Evolutionary conservation across 2,113 vertebrate genomes (phyloP).

Genomic region (Xiphorhynchus elegans): DNA sequence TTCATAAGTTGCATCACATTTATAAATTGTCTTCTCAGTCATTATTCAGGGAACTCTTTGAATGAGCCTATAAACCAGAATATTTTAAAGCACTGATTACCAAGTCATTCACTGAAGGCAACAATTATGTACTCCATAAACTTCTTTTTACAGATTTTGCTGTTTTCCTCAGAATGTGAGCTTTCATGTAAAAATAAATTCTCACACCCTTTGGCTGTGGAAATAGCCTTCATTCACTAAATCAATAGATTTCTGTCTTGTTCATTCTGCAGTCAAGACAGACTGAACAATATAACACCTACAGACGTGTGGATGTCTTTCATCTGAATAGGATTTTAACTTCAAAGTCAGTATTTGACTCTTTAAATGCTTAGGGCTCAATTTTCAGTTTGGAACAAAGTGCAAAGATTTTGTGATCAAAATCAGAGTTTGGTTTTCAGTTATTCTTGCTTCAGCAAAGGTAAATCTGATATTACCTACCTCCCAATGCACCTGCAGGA

Average conservation of each 20-base stretch:
- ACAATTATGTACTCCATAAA: background rate
- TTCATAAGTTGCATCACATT: background rate
- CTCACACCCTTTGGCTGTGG: background rate
- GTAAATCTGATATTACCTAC: background rate
- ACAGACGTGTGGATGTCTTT: background rate
- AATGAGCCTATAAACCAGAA: background rate
- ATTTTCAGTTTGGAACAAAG: background rate
- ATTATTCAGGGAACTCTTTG: background rate
- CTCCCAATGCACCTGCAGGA: background rate
- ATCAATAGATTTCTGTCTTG: background rate
- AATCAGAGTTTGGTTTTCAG: background rate
- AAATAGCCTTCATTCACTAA: background rate
- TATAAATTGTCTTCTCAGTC: background rate
- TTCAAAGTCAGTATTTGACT: background rate
- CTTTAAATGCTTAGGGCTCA: background rate
- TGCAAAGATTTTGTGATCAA: background rate
- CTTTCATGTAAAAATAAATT: constrained; percentile 1
- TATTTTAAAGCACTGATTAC: constrained; percentile 4
- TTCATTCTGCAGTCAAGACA: background rate
- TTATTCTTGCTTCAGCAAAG: background rate
- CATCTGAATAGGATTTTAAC: background rate
- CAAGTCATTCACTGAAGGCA: background rate
- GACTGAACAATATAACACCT: background rate
- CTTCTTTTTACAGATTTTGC: background rate
- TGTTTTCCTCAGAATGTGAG: background rate